These are phyloP conservation scores for Microcaecilia unicolor DNA, from an alignment of 2,797 vertebrate species.

Conservation along the genomic window DNA sequence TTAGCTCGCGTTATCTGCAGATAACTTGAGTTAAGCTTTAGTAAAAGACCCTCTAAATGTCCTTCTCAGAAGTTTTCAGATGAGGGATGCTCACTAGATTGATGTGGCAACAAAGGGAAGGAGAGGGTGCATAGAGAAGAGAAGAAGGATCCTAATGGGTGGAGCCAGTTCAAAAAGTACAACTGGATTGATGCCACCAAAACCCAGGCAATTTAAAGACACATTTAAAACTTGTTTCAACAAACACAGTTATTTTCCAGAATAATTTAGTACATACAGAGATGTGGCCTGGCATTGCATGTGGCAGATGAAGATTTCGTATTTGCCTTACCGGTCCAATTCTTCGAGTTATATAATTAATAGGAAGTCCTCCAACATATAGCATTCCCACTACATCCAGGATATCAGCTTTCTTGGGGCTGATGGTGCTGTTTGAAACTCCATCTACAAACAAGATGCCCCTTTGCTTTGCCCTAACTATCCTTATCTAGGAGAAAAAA, in stretches of 20 bases:
- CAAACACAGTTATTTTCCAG: neutral
- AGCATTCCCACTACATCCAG: constrained; percentile 87
- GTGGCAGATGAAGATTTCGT: neutral
- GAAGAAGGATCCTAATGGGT: too few relatives aligned
- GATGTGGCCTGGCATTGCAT: neutral
- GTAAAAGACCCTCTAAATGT: too few relatives aligned
- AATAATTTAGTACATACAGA: neutral
- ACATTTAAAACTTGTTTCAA: too few relatives aligned
- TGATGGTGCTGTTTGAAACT: constrained; percentile 63
- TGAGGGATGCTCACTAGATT: too few relatives aligned
- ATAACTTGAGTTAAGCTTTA: too few relatives aligned
- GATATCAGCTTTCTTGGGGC: constrained; percentile 87
- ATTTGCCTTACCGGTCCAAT: constrained; percentile 80
- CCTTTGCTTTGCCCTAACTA: constrained; percentile 73
- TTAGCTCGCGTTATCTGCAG: too few relatives aligned
- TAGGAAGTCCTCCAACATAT: constrained; percentile 83
- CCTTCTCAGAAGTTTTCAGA: too few relatives aligned
- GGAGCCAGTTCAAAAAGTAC: too few relatives aligned
- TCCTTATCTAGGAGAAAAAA: constrained; percentile 65
- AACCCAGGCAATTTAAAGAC: too few relatives aligned
- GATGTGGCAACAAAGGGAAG: too few relatives aligned
- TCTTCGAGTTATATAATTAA: constrained; percentile 84
- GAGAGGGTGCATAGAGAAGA: too few relatives aligned
- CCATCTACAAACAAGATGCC: constrained; percentile 66
- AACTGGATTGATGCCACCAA: too few relatives aligned